Conservation (phyloP, 92 coral and sea anemone genomes). For the Chrysogorgia sp. region DNA sequence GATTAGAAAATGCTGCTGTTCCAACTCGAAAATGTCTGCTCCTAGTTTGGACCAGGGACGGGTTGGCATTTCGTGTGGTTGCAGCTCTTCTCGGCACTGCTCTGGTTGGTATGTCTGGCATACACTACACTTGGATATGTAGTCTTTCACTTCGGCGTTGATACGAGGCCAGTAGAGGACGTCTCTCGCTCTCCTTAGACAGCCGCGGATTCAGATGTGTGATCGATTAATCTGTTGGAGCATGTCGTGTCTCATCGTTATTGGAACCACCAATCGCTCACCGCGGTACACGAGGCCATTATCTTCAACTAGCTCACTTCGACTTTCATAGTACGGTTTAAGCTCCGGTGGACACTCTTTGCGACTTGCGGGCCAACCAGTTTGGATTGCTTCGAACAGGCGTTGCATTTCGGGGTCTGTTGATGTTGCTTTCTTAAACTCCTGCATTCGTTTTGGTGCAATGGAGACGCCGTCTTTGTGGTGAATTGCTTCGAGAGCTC, state of each 20-base stretch:
- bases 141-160: conserved; percentile 54
- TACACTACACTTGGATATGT: conserved; percentile 33
- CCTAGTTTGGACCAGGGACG: conserved; percentile 55
- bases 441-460: conserved; percentile 22
- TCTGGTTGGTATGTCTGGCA: conserved; percentile 55
- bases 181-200: conserved; percentile 52
- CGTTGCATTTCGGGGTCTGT: conserved; percentile 46
- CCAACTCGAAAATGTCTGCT: conserved; percentile 50
- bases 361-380: conserved; percentile 29
- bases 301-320: conserved; percentile 48
- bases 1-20: conserved; percentile 44
- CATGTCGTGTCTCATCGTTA: no score
- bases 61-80: conserved; percentile 27
- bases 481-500: conserved; percentile 30
- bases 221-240: no score
- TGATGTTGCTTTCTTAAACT: conserved; percentile 34
- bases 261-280: conserved; percentile 43
- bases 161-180: conserved; percentile 59
- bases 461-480: conserved; percentile 24
- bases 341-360: conserved; percentile 25
- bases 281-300: conserved; percentile 39
- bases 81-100: conserved; percentile 56
- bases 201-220: no score
- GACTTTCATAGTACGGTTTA: conserved; percentile 43
- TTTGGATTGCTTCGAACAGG: conserved; percentile 34